Evolutionary conservation across 2,888 invertebrate genomes (phyloP).

Genomic region (Chironomus riparius): DNA sequence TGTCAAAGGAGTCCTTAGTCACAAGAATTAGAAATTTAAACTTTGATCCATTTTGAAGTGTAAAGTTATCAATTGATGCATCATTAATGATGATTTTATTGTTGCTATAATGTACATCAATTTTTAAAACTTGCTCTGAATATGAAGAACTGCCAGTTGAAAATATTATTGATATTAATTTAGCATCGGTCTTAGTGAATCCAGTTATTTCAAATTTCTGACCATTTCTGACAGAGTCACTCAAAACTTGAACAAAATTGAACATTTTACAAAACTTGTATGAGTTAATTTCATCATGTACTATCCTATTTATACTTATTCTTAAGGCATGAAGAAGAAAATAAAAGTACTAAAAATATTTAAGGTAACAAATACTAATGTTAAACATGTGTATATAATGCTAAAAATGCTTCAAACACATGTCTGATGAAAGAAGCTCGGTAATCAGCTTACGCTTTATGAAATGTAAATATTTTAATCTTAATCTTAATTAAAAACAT

Average conservation of each 20-base stretch:
- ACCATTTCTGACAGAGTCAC: not conserved
- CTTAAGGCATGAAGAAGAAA: no score
- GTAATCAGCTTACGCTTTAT: no score
- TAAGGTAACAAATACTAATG: no score
- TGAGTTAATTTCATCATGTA: no score
- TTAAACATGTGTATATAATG: no score
- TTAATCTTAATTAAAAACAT: no score
- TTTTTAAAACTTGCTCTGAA: not conserved
- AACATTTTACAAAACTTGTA: not conserved
- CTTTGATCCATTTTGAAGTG: not conserved
- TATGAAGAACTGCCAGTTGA: not conserved
- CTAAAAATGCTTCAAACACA: no score
- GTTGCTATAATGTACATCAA: not conserved
- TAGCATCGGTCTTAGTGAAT: not conserved
- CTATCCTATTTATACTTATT: no score
- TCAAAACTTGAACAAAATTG: not conserved
- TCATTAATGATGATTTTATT: not conserved
- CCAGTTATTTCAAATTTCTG: constrained; percentile 2
- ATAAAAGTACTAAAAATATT: no score
- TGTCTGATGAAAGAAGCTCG: no score
- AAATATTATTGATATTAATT: not conserved
- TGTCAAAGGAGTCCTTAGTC: constrained; percentile 34
- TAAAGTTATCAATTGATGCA: not conserved
- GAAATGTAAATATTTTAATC: no score
- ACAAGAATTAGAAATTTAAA: constrained; percentile 27